A percentile compares a stretch with the other conserved stretches of the same genome.
Conservation (phyloP, 2,113 vertebrate species). For the Toxostoma redivivum region DNA sequence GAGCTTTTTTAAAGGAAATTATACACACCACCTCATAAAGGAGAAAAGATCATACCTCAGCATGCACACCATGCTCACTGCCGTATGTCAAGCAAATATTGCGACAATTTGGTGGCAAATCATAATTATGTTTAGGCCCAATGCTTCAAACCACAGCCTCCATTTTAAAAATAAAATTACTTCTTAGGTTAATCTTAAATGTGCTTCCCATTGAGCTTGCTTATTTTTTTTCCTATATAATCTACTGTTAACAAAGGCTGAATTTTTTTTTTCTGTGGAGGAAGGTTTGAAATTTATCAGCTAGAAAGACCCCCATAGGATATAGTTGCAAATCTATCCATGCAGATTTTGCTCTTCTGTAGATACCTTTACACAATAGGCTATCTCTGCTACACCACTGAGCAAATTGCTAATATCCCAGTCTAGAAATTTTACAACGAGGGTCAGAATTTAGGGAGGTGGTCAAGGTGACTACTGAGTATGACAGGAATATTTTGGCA, state of each 20-base stretch:
- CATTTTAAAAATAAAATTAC: background rate
- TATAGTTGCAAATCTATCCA: background rate
- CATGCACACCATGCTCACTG: background rate
- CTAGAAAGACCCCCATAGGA: background rate
- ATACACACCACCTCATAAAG: background rate
- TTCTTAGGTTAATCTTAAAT: background rate
- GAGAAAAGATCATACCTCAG: background rate
- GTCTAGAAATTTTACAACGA: background rate
- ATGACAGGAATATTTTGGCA: background rate
- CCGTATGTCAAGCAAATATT: background rate
- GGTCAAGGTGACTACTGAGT: background rate
- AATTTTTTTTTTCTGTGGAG: background rate
- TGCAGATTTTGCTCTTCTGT: background rate
- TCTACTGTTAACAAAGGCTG: background rate
- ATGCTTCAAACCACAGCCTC: background rate
- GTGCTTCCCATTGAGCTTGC: background rate
- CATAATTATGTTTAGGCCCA: background rate
- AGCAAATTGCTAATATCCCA: background rate
- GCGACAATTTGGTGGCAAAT: background rate
- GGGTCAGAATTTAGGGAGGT: background rate
- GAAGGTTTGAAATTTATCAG: background rate
- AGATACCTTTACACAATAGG: background rate
- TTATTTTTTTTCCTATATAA: background rate
- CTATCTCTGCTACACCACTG: background rate
- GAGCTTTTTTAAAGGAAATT: too few species aligned